phyloP scores from a whole-genome alignment of 2,113 vertebrate species.

The Ceuthmochares aereus region DNA sequence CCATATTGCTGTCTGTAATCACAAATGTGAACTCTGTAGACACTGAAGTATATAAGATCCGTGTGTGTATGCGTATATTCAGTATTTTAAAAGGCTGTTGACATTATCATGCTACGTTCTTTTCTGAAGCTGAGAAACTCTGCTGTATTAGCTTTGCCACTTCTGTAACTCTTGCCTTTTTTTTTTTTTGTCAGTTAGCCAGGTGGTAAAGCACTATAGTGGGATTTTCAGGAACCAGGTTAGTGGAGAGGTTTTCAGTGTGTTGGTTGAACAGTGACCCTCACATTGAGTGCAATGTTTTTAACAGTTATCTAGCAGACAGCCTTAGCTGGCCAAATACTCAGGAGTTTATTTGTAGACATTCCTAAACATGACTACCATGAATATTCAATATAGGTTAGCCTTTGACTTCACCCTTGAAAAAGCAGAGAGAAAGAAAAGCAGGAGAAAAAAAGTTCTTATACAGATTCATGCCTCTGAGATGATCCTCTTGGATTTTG shows the following conservation, averaged over 20 bases:
- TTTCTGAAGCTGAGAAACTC: slow-evolving; percentile 7
- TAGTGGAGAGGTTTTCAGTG: neutral
- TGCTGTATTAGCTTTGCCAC: neutral
- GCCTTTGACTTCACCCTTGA: neutral
- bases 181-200: neutral
- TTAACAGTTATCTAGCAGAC: neutral
- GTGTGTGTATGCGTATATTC: neutral
- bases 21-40: slow-evolving; percentile 2
- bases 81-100: neutral
- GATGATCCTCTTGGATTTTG: neutral
- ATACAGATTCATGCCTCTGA: neutral
- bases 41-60: neutral
- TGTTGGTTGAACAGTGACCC: slow-evolving; percentile 10
- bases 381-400: neutral
- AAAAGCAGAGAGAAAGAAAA: neutral
- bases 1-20: slow-evolving; percentile 42
- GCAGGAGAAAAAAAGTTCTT: neutral
- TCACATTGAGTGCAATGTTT: neutral
- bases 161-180: neutral
- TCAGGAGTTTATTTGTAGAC: neutral
- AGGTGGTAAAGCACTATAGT: neutral
- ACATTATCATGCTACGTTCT: neutral
- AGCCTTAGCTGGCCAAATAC: neutral
- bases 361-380: neutral
- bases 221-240: neutral